Evolutionary conservation across 2,113 vertebrate species (phyloP).

Genomic region (Heptranchias perlo): DNA sequence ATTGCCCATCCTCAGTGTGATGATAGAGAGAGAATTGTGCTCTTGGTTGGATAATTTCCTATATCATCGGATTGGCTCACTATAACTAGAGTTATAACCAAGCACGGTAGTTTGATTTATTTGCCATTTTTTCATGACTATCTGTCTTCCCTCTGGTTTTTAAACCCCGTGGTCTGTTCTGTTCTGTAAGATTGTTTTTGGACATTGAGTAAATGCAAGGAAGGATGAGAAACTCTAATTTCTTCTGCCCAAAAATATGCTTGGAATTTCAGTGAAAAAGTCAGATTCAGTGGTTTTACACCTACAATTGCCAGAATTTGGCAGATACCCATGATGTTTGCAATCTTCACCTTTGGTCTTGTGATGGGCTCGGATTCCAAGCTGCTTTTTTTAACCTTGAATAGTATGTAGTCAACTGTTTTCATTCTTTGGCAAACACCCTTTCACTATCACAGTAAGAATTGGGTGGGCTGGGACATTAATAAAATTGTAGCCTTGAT

Average conservation of each 20-base stretch:
- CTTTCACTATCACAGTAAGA: not conserved
- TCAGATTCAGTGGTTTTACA: not conserved
- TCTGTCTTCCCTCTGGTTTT: too few relatives aligned
- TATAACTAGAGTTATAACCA: too few relatives aligned
- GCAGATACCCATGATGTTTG: not conserved
- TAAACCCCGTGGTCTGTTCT: too few relatives aligned
- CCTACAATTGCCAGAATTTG: not conserved
- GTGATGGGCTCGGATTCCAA: not conserved
- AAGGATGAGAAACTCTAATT: too few relatives aligned
- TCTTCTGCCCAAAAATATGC: too few relatives aligned
- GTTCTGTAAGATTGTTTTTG: too few relatives aligned
- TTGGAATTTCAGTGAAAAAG: not conserved
- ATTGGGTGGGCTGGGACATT: not conserved
- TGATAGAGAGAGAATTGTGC: not conserved
- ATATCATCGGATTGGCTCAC: not conserved
- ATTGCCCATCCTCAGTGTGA: not conserved
- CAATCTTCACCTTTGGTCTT: not conserved
- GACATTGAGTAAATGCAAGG: too few relatives aligned
- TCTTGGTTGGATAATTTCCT: not conserved
- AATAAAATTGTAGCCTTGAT: not conserved
- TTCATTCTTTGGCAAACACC: not conserved
- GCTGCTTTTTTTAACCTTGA: not conserved
- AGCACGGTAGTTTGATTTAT: not conserved
- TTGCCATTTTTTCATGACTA: too few relatives aligned
- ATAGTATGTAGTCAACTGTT: not conserved